phyloP scores from a whole-genome alignment of 2,888 invertebrate species.

The Oxystoma pomonae region DNA sequence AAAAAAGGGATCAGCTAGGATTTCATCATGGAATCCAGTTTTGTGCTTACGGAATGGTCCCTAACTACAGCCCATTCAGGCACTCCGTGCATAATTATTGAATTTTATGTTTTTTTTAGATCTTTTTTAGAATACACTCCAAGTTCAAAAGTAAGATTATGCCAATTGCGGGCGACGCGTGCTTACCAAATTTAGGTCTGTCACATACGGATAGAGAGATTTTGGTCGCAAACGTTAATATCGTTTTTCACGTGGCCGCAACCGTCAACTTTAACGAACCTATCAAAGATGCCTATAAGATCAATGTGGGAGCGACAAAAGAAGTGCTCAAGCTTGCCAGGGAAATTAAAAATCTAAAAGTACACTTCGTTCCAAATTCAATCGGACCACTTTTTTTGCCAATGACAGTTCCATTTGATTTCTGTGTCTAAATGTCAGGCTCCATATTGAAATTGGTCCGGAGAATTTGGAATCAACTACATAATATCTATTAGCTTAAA shows the following conservation, averaged over 20 bases:
- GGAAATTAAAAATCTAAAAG: constrained; percentile 53
- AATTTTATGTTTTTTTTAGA: not conserved
- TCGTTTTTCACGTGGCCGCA: constrained; percentile 72
- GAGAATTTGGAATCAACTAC: no score
- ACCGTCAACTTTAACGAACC: constrained; percentile 70
- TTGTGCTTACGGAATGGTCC: no score
- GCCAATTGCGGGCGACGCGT: constrained; percentile 55
- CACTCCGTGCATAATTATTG: no score
- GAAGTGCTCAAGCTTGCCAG: constrained; percentile 59
- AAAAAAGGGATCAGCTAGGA: no score
- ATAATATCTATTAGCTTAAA: no score
- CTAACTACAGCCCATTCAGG: no score
- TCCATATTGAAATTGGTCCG: no score
- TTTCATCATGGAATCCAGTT: no score
- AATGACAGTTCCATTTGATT: no score
- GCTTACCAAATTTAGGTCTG: constrained; percentile 51
- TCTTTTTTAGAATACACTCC: constrained; percentile 32
- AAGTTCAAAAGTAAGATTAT: constrained; percentile 54
- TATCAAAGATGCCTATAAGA: constrained; percentile 59
- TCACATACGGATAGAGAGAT: constrained; percentile 49
- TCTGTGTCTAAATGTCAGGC: no score
- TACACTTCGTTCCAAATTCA: no score
- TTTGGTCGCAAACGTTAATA: constrained; percentile 52
- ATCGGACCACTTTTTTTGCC: no score
- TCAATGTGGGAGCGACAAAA: constrained; percentile 64